Evolutionary conservation across 2,888 invertebrate species (phyloP).

Genomic region (Phaedon cochleariae): DNA sequence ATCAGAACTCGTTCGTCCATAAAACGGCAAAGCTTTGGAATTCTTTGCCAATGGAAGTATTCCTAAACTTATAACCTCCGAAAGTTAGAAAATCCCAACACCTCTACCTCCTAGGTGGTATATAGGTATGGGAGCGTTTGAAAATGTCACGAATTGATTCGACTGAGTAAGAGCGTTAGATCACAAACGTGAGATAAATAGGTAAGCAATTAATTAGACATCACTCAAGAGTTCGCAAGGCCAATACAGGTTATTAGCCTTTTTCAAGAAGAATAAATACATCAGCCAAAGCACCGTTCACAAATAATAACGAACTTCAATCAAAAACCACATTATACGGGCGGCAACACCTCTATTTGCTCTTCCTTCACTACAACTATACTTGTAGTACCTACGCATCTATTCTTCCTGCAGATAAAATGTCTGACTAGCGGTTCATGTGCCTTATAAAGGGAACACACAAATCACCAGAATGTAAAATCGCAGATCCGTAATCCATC

Average conservation of each 20-base stretch:
- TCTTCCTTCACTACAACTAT: neutral
- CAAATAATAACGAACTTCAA: slow-evolving; percentile 31
- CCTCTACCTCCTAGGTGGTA: too few relatives aligned
- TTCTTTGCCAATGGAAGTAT: too few relatives aligned
- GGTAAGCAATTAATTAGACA: slow-evolving; percentile 16
- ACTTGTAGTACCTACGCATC: neutral
- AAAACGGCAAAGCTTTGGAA: too few relatives aligned
- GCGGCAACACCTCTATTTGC: slow-evolving; percentile 23
- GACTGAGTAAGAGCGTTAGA: neutral
- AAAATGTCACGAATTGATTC: neutral
- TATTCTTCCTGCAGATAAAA: neutral
- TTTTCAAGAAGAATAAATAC: slow-evolving; percentile 41
- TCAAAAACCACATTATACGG: slow-evolving; percentile 9
- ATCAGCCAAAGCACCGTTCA: slow-evolving; percentile 39
- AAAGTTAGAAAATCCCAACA: too few relatives aligned
- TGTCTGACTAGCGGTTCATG: slow-evolving; percentile 35
- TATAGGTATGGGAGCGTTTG: too few relatives aligned
- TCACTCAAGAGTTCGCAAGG: slow-evolving; percentile 54
- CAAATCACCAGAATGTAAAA: too few relatives aligned
- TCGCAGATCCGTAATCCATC: too few relatives aligned
- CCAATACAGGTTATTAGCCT: slow-evolving; percentile 56
- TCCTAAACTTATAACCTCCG: too few relatives aligned
- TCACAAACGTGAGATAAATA: slow-evolving; percentile 35
- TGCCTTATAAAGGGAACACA: too few relatives aligned
- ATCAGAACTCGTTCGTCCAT: too few relatives aligned